Conservation (phyloP, 1,140 invertebrate genomes). For the Chlorops oryzae region DNA sequence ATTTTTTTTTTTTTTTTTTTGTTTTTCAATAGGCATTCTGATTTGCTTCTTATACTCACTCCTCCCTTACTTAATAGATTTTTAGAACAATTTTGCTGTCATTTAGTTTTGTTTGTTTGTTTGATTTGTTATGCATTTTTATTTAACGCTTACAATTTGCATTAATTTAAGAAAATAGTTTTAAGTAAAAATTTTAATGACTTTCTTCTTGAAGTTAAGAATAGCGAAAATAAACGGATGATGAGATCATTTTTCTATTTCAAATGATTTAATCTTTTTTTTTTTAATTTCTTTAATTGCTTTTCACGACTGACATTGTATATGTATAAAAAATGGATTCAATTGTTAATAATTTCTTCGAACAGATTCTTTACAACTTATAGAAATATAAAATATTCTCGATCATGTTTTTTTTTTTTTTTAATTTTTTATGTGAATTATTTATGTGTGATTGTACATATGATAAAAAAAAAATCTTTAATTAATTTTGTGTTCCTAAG, state of each 20-base stretch:
- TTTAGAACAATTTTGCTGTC: constrained; percentile 33
- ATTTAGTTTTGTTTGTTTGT: constrained; percentile 15
- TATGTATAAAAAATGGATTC: too few relatives aligned
- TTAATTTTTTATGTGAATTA: neutral
- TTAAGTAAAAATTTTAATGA: constrained; percentile 2
- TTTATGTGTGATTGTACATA: too few relatives aligned
- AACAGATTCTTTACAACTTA: too few relatives aligned
- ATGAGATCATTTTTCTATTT: constrained; percentile 38
- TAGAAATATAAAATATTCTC: neutral
- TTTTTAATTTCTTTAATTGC: too few relatives aligned
- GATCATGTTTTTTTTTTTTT: neutral
- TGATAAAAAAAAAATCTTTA: too few relatives aligned
- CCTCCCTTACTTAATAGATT: too few relatives aligned
- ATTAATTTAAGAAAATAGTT: neutral
- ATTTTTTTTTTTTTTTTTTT: constrained; percentile 18
- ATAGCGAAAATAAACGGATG: constrained; percentile 49
- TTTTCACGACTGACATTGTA: too few relatives aligned
- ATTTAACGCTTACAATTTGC: too few relatives aligned
- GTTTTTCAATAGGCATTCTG: constrained; percentile 24
- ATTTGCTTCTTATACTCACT: constrained; percentile 5
- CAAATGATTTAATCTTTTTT: neutral
- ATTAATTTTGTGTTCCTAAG: too few relatives aligned
- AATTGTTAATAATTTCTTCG: too few relatives aligned
- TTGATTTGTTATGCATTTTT: constrained; percentile 20
- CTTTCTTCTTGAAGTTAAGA: constrained; percentile 18